phyloP scores from a whole-genome alignment of 2,888 invertebrate genomes.

The Agrotis puta region DNA sequence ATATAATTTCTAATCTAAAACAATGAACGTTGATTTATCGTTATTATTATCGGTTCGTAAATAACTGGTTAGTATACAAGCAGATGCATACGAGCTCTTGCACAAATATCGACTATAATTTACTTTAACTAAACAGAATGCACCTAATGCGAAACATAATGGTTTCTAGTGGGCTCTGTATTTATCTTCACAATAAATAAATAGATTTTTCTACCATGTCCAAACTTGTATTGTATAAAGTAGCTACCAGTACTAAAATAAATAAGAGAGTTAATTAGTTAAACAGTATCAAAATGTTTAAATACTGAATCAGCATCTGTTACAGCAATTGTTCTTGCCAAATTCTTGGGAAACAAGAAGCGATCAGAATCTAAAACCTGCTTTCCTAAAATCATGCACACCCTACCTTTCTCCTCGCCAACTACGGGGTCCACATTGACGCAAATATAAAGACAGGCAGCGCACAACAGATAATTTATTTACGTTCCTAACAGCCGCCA shows the following conservation, averaged over 20 bases:
- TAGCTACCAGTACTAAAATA: not conserved
- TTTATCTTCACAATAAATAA: conserved; percentile 15
- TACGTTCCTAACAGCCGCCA: conserved; percentile 69
- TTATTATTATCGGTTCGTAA: conserved; percentile 49
- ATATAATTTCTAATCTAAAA: conserved; percentile 56
- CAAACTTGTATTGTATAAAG: not conserved
- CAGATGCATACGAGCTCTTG: conserved; percentile 28
- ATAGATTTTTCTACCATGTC: not conserved
- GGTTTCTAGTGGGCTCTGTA: conserved; percentile 6
- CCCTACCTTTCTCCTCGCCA: conserved; percentile 40
- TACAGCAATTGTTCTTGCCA: not conserved
- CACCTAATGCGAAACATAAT: conserved; percentile 26
- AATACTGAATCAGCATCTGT: not conserved
- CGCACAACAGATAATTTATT: conserved; percentile 73
- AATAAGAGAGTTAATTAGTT: not conserved
- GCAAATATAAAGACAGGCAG: conserved; percentile 76
- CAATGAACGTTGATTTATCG: conserved; percentile 50
- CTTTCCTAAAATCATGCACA: conserved; percentile 16
- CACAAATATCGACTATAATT: not conserved
- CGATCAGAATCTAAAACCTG: not conserved
- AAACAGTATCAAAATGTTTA: not conserved
- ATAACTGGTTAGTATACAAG: conserved; percentile 32
- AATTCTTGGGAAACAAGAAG: too few relatives aligned
- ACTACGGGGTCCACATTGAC: conserved; percentile 53
- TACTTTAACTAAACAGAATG: conserved; percentile 30